phyloP scores from a whole-genome alignment of 2,888 invertebrate genomes.

The Hipparchia sbordonii region DNA sequence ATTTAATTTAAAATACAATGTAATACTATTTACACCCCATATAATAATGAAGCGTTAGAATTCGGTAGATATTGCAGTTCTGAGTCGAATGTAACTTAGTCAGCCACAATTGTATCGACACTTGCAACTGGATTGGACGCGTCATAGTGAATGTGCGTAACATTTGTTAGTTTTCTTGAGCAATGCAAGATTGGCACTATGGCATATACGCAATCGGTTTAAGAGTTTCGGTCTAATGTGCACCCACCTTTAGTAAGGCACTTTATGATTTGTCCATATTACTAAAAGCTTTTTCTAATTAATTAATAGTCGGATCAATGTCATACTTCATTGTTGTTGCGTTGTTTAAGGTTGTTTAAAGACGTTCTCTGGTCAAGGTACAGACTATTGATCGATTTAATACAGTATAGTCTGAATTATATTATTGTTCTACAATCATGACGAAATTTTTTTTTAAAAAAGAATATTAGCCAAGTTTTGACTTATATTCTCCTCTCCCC shows the following conservation, averaged over 20 bases:
- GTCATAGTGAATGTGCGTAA: constrained; percentile 16
- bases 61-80: constrained; percentile 1
- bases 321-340: too few relatives aligned
- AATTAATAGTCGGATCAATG: too few relatives aligned
- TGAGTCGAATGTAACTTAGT: background rate
- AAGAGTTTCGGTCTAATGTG: background rate
- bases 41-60: constrained; percentile 7
- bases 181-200: constrained; percentile 14
- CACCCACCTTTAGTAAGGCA: background rate
- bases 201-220: constrained; percentile 15
- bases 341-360: too few relatives aligned
- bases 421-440: too few relatives aligned
- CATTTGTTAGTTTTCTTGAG: constrained; percentile 7
- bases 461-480: too few relatives aligned
- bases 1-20: background rate
- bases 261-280: background rate
- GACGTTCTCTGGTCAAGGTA: too few relatives aligned
- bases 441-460: too few relatives aligned
- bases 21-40: background rate
- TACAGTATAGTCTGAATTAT: too few relatives aligned
- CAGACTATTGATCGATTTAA: too few relatives aligned
- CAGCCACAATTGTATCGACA: constrained; percentile 17
- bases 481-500: too few relatives aligned
- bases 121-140: constrained; percentile 22
- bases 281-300: too few relatives aligned